Base-by-base conservation (phyloP, 2,113 vertebrate genomes). In the Muscicapa adusta region DNA sequence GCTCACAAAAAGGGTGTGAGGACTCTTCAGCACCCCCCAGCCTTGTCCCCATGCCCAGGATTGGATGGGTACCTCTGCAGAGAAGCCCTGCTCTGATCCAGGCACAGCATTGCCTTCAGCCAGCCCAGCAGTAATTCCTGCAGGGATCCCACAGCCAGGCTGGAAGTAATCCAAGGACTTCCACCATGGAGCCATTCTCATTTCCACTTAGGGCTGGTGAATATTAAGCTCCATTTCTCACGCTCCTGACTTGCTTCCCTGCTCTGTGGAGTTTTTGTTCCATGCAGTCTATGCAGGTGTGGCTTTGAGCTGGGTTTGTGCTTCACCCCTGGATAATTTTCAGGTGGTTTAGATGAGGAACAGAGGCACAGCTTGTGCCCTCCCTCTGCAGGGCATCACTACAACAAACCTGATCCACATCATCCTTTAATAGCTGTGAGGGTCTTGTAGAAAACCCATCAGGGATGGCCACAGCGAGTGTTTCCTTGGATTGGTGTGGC, bases 321-420 rank as follows among this genome's bases (percentile, higher is more conserved):
- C 83, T 34, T 86, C 72, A 11, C 26, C 34, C 38, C 38, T 54
- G 29, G 76, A 6, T 60, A 5, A 25, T 81, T 93, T 81, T 84
- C 40, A 50, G 47, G 31, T 34, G 80, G 40, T 85, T 83, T 40
- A 29, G 38, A 65, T 45, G 72, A 70, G 33, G 63, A 89, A 4
- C 33, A 53, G 53, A 70, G 54, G 34, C 48, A 24, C 62, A 62
- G 33, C 29, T 65, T 66, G 43, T 63, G 68, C 61, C n/a, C 14
- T 92, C 31, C 76, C 60, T 66, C 38, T 71, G 43, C 58, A 63
- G 78, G 54, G 61, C 70, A 72, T 48, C 0, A 0, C 31, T 38
- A 0, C 9, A 36, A 33, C 75, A 51, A 47, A 29, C 26, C 5
- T 2, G 26, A 54, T n/a, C 88, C 34, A 2, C 1, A 0, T 20